Base-by-base conservation (phyloP, 2,113 vertebrate species). In the Mystacornis crossleyi region DNA sequence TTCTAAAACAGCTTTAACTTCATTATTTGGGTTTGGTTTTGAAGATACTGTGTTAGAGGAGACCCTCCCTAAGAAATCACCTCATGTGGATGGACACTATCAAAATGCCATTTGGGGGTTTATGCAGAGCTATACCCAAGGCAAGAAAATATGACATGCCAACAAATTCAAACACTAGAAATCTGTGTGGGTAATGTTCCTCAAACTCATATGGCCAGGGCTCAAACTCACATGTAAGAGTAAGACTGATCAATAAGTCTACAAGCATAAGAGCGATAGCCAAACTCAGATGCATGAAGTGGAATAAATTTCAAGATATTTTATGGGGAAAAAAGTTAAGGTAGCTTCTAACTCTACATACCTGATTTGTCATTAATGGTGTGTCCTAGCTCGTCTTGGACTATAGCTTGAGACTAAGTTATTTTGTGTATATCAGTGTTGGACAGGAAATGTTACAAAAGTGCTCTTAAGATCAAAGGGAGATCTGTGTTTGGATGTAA, bases 21-120 rank as follows among this genome's bases (percentile, higher is more conserved):
- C 36, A 48, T 3, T 72, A 34, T 57, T 50, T 67, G 38, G 9
- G 62, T 10, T 33, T 23, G 11, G 51, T 77, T 4, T 33, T 29
- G 13, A 43, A 83, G 8, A 10, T n/a, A 38, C 3, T 8, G 8
- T 29, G 43, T 31, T 31, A 61, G 18, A 67, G 18, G 4, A 8
- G 4, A 36, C 2, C 0, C 0, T 4, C 2, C 5, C 2, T 23
- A 40, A 78, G 34, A 73, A 65, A 67, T 10, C 5, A 21, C 3
- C 9, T 55, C 3, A 3, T 24, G 4, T 45, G 26, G 36, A 20
- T 50, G n/a, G 1, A 2, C 40, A 81, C 18, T 70, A 18, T 13
- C 70, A 29, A 86, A 73, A 73, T 72, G 13, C 3, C 5, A 9
- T 26, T 15, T 34, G 12, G 3, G 18, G 0, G 2, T 4, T 57